Conservation (phyloP, 2,888 invertebrate species). For the Lottia gigantea region DNA sequence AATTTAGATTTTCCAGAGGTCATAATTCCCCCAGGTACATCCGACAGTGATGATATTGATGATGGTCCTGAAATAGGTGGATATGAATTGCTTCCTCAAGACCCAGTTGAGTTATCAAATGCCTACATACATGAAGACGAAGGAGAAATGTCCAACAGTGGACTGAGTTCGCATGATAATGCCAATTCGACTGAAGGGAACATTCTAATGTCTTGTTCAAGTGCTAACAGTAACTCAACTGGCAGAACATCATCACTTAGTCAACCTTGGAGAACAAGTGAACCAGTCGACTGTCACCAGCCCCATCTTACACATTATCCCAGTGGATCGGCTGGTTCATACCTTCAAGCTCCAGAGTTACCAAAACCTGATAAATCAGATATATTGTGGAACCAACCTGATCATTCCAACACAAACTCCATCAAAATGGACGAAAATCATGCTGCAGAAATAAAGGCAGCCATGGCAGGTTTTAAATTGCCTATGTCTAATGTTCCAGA, state of each 20-base stretch:
- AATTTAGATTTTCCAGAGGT: conserved; percentile 38
- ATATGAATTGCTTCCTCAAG: conserved; percentile 41
- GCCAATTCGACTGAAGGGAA: too few species aligned
- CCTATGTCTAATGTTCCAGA: conserved; percentile 56
- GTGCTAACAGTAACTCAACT: too few species aligned
- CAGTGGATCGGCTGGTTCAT: neutral
- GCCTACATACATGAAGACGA: neutral
- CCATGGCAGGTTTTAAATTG: conserved; percentile 58
- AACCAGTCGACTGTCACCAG: conserved; percentile 1
- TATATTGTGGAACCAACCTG: conserved; percentile 50
- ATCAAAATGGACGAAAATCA: conserved; percentile 43
- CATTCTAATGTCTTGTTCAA: too few species aligned
- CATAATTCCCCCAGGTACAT: conserved; percentile 36
- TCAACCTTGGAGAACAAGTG: neutral
- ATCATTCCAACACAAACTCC: conserved; percentile 16
- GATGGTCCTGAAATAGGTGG: conserved; percentile 31
- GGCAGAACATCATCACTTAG: too few species aligned
- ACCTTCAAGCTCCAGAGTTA: conserved; percentile 43
- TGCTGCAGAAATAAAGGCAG: conserved; percentile 53
- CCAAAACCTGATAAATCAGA: conserved; percentile 42
- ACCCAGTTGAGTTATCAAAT: conserved; percentile 22
- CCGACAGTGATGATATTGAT: conserved; percentile 40
- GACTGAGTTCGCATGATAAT: too few species aligned
- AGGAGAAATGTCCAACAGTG: neutral
- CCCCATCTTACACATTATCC: neutral